Evolutionary conservation across 2,888 invertebrate species (phyloP).

Genomic region (Acleris holmiana): DNA sequence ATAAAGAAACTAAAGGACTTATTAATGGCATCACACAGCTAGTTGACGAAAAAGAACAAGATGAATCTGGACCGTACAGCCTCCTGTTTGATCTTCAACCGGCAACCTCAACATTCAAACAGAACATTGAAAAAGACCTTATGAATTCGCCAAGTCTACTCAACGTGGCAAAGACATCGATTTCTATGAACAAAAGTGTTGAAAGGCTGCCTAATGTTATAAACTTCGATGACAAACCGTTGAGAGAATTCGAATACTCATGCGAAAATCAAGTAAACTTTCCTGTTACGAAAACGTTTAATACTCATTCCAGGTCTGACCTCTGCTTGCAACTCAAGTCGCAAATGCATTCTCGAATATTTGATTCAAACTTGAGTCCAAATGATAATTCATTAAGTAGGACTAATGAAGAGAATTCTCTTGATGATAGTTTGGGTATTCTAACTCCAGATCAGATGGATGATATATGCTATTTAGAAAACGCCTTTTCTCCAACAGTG

Average conservation of each 20-base stretch:
- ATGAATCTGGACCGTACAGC: constrained; percentile 85
- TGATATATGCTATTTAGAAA: constrained; percentile 86
- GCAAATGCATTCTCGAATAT: constrained; percentile 62
- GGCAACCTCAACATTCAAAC: constrained; percentile 64
- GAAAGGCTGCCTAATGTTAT: constrained; percentile 75
- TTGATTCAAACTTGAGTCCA: constrained; percentile 73
- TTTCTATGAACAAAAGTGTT: constrained; percentile 59
- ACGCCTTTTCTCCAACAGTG: constrained; percentile 87
- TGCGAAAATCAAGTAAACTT: constrained; percentile 72
- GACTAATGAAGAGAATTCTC: constrained; percentile 90
- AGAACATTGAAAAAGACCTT: constrained; percentile 51
- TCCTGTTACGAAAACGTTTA: constrained; percentile 65
- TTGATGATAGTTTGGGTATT: constrained; percentile 94
- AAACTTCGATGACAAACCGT: constrained; percentile 75
- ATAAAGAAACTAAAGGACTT: constrained; percentile 72
- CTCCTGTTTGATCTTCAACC: constrained; percentile 82
- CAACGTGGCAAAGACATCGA: constrained; percentile 46
- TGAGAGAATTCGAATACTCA: constrained; percentile 80
- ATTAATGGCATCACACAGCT: constrained; percentile 75
- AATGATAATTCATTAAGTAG: constrained; percentile 76
- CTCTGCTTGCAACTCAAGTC: constrained; percentile 75
- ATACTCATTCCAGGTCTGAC: constrained; percentile 76
- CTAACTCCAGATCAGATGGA: constrained; percentile 96
- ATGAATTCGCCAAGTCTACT: constrained; percentile 50
- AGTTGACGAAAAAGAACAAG: constrained; percentile 73